Conservation (phyloP, 2,888 invertebrate genomes). For the Acrocera orbiculus region DNA sequence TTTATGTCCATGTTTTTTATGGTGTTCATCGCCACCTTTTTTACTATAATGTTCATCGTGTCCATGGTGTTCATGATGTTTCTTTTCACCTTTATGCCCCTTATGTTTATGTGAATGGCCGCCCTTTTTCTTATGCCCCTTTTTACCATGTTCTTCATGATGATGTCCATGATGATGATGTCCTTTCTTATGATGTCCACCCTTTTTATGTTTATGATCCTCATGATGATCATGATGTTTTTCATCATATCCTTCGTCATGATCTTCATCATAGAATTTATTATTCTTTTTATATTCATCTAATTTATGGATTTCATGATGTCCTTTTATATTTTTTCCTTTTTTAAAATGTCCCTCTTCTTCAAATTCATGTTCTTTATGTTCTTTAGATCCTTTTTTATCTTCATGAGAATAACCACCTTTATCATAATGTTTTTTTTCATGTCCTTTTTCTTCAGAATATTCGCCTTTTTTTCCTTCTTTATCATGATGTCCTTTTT, state of each 20-base stretch:
- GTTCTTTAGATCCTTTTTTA: conserved; percentile 35
- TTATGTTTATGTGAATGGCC: conserved; percentile 62
- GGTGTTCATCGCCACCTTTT: conserved; percentile 62
- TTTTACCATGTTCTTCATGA: conserved; percentile 61
- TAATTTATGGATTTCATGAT: conserved; percentile 67
- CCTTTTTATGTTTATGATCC: conserved; percentile 64
- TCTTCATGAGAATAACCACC: conserved; percentile 33
- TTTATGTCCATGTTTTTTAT: conserved; percentile 45
- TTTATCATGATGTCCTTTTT: conserved; percentile 58
- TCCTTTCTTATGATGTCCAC: conserved; percentile 64
- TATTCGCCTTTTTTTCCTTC: conserved; percentile 35
- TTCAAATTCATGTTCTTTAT: conserved; percentile 33
- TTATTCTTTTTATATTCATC: conserved; percentile 77
- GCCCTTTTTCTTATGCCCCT: conserved; percentile 64
- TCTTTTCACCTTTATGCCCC: conserved; percentile 60
- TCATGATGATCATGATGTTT: conserved; percentile 67
- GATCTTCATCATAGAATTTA: conserved; percentile 71
- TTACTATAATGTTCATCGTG: conserved; percentile 59
- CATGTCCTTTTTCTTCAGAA: conserved; percentile 32
- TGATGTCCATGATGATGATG: conserved; percentile 60
- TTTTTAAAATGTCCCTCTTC: conserved; percentile 56
- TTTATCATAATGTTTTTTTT: conserved; percentile 35
- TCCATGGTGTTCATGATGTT: conserved; percentile 57
- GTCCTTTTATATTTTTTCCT: conserved; percentile 72
- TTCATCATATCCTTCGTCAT: conserved; percentile 63